Evolutionary conservation across 1,140 invertebrate genomes (phyloP), one percentile per base, ranked within the genome.

Genomic region (Apis cerana): DNA sequence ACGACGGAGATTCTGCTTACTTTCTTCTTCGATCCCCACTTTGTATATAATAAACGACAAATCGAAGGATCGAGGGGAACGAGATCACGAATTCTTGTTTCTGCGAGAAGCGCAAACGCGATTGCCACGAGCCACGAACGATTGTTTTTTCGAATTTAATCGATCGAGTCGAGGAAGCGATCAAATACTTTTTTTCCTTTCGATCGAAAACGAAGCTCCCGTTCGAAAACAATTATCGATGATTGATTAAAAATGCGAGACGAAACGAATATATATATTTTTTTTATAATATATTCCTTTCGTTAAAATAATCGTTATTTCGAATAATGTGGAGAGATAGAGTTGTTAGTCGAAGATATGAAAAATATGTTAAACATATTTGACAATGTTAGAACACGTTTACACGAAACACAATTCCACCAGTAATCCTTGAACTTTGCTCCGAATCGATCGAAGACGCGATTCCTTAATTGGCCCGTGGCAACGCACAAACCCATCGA

Each of bases 381-480:
- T 43, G 78, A 74, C 23, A 48, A 74, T 23, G 15, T 11, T 15
- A 75, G 15, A 43, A 43, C 33, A 8, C 43, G 17, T 12, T 23
- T 43, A 43, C 23, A 11, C 33, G 48, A 70, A 27, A 54, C 69
- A 23, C 48, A 75, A 11, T 10, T 8, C 59, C 10, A 19, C n/a
- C 43, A 15, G 52, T 62, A 10, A 50, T 62, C 74, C 74, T 62
- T 75, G 74, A 75, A 64, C 74, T 64, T 64, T 27, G 58, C 33
- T 52, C 23, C 43, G 48, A 52, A 52, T 52, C 19, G 74, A n/a
- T 50, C 19, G 12, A 13, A 52, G 48, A 61, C 21, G 58, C 19
- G 33, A 61, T 61, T 43, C 48, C 19, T n/a, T 48, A 52, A 75
- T 75, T 50, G 21, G 19, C 54, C n/a, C n/a, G 43, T 17, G n/a